Percentiles rank a stretch among this genome's conserved stretches.
Conservation (phyloP, 1,140 invertebrate species). For the Platyscapa corneri region DNA sequence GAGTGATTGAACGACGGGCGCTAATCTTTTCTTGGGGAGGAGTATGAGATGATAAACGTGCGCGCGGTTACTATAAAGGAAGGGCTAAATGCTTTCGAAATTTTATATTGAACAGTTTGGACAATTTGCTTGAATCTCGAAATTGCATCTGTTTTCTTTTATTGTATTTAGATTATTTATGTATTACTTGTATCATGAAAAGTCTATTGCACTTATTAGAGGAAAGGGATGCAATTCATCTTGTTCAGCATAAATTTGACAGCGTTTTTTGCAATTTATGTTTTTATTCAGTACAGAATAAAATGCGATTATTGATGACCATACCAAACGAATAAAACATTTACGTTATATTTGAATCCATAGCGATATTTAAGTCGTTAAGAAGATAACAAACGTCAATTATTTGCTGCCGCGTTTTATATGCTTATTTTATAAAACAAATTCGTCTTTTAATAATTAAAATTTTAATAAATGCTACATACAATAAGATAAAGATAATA, state of each 20-base stretch:
- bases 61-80: not conserved
- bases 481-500: not conserved
- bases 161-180: not conserved
- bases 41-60: slow-evolving; percentile 44
- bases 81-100: not conserved
- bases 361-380: not conserved
- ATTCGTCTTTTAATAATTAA: not conserved
- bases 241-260: not conserved
- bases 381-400: not conserved
- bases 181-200: not conserved
- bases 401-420: not conserved
- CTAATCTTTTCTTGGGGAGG: slow-evolving; percentile 48
- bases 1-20: slow-evolving; percentile 47
- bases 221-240: not conserved
- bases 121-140: not conserved
- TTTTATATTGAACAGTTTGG: not conserved
- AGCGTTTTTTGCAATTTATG: not conserved
- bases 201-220: not conserved
- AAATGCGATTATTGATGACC: not conserved
- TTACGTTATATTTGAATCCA: not conserved
- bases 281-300: not conserved
- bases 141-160: not conserved
- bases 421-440: not conserved
- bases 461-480: not conserved
- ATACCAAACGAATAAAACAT: not conserved